A percentile compares a stretch with the other conserved stretches of the same genome.
Evolutionary conservation across 2,888 invertebrate genomes (phyloP).

Genomic region (Branchipolynoe longqiensis): DNA sequence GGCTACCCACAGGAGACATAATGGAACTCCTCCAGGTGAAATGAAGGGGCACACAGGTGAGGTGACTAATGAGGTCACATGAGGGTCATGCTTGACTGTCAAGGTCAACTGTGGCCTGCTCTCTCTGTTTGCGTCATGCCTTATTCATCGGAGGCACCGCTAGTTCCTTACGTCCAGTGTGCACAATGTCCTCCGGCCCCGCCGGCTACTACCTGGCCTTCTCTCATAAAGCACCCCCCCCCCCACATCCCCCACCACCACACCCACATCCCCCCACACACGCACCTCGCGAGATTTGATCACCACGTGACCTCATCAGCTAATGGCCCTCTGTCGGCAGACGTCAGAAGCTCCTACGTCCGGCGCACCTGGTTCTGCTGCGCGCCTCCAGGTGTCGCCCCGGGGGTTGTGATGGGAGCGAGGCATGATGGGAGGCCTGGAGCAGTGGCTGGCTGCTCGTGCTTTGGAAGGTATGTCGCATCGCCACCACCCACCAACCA

Average conservation of each 20-base stretch:
- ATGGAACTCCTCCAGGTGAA: neutral
- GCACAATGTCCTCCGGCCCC: conserved; percentile 31
- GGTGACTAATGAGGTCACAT: conserved; percentile 32
- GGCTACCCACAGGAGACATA: neutral
- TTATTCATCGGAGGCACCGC: conserved; percentile 5
- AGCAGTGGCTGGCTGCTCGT: conserved; percentile 24
- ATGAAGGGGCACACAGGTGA: neutral
- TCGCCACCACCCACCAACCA: too few relatives aligned
- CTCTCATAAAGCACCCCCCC: conserved; percentile 10
- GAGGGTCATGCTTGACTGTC: neutral
- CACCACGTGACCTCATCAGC: conserved; percentile 54
- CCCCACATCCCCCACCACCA: too few relatives aligned
- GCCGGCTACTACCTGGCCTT: neutral
- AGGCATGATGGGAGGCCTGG: conserved; percentile 48
- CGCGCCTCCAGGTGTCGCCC: conserved; percentile 20
- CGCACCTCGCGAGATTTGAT: conserved; percentile 38
- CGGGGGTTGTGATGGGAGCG: conserved; percentile 6
- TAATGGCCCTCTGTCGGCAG: conserved; percentile 47
- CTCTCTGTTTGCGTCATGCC: conserved; percentile 19
- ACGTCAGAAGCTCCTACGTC: conserved; percentile 8
- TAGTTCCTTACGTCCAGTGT: neutral
- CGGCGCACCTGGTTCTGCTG: conserved; percentile 34
- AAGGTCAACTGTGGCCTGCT: conserved; percentile 11
- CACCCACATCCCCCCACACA: too few relatives aligned
- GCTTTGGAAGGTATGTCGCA: too few relatives aligned